Evolutionary conservation across 2,797 vertebrate species (phyloP).

Genomic region (Melanogrammus aeglefinus): DNA sequence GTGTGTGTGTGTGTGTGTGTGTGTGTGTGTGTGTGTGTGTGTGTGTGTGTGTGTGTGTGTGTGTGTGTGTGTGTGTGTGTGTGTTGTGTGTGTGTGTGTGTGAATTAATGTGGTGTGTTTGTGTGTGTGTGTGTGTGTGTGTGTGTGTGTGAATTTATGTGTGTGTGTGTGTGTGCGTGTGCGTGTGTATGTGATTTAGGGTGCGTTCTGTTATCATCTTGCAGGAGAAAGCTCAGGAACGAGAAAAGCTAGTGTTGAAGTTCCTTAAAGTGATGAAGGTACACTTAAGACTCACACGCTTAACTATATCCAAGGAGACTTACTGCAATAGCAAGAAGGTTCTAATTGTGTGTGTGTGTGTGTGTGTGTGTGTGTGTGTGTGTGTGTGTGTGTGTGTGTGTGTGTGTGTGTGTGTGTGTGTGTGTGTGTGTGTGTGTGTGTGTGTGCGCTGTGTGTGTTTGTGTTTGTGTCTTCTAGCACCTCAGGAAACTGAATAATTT

Average conservation of each 20-base stretch:
- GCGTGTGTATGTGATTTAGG: slow-evolving; percentile 62
- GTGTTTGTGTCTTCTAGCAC: neutral
- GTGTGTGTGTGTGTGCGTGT: slow-evolving; percentile 16
- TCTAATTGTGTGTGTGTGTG: neutral
- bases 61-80: slow-evolving; percentile 14
- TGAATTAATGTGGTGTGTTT: too few species aligned
- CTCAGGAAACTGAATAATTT: slow-evolving; percentile 89
- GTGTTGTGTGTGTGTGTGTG: slow-evolving; percentile 7
- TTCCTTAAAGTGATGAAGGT: slow-evolving; percentile 98
- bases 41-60: slow-evolving; percentile 12
- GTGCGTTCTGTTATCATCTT: slow-evolving; percentile 92
- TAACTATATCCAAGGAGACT: neutral
- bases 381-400: neutral
- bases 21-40: slow-evolving; percentile 12
- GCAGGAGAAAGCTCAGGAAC: slow-evolving; percentile 91
- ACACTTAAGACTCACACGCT: slow-evolving; percentile 4
- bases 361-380: neutral
- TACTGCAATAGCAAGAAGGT: neutral
- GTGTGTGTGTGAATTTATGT: too few species aligned
- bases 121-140: slow-evolving; percentile 16
- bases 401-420: neutral
- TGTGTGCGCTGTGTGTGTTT: neutral
- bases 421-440: neutral
- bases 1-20: slow-evolving; percentile 6
- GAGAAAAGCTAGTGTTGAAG: slow-evolving; percentile 88